Conservation (phyloP, 2,113 vertebrate species). For the Falcunculus frontatus region DNA sequence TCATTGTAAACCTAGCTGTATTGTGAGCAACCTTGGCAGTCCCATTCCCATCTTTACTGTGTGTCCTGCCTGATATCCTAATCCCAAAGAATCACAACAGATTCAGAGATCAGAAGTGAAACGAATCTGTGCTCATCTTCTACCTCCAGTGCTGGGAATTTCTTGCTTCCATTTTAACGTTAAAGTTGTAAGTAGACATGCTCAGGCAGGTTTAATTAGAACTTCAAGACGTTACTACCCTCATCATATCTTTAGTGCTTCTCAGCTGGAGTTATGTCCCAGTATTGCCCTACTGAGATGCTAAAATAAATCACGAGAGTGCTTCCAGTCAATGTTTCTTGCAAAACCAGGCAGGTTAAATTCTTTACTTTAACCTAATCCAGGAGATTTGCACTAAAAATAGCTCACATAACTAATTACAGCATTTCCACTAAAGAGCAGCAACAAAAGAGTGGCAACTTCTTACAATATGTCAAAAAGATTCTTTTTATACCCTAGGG, state of each 20-base stretch:
- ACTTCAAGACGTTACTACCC: neutral
- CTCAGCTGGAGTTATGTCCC: neutral
- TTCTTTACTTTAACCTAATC: neutral
- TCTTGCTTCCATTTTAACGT: neutral
- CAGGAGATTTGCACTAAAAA: neutral
- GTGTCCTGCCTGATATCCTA: neutral
- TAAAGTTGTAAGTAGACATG: slow-evolving; percentile 3
- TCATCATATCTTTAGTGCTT: neutral
- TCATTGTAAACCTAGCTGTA: slow-evolving; percentile 25
- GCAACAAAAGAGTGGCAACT: neutral
- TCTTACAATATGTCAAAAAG: neutral
- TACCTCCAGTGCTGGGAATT: neutral
- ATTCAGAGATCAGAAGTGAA: neutral
- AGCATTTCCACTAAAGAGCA: neutral
- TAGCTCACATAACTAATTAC: neutral
- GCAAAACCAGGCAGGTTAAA: neutral
- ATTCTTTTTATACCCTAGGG: neutral
- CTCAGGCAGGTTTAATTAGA: slow-evolving; percentile 40
- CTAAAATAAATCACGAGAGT: neutral
- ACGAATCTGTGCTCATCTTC: neutral
- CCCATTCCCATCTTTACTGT: neutral
- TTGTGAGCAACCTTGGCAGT: neutral
- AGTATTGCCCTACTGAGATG: neutral
- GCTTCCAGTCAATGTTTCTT: neutral
- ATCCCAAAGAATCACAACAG: slow-evolving; percentile 2